These are phyloP conservation scores for Hirtodrosophila cameraria DNA, from an alignment of 2,888 invertebrate genomes.

Conservation along the genomic window DNA sequence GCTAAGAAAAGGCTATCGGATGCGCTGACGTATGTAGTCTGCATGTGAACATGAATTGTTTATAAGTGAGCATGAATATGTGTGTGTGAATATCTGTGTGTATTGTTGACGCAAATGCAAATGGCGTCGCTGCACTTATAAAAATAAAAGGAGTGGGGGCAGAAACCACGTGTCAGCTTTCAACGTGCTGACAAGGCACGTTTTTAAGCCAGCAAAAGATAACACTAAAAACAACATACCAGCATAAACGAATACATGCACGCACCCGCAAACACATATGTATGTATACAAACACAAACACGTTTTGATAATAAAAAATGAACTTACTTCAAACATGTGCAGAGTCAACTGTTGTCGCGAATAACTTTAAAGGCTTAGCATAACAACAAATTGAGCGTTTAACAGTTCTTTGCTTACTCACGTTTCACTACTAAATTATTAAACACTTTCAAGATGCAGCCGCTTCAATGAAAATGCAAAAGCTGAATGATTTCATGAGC, in stretches of 20 bases:
- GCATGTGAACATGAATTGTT: background rate
- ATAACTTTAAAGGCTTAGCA: constrained; percentile 40
- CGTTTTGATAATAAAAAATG: constrained; percentile 18
- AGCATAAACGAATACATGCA: background rate
- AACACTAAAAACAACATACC: constrained; percentile 26
- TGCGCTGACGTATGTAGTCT: constrained; percentile 68
- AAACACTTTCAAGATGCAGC: constrained; percentile 54
- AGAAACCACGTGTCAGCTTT: constrained; percentile 63
- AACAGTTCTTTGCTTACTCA: constrained; percentile 37
- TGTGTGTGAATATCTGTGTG: constrained; percentile 3
- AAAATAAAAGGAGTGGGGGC: constrained; percentile 1
- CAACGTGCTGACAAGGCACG: constrained; percentile 46
- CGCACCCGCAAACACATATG: constrained; percentile 22
- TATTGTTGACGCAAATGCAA: constrained; percentile 71
- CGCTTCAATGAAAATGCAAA: constrained; percentile 69
- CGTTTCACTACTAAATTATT: constrained; percentile 32
- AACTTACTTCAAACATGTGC: constrained; percentile 74
- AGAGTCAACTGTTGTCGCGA: constrained; percentile 48
- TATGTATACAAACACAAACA: too few species aligned
- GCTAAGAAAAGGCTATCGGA: constrained; percentile 28
- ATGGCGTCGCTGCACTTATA: constrained; percentile 62
- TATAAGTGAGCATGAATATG: too few species aligned
- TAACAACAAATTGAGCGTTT: constrained; percentile 26
- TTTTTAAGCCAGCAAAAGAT: constrained; percentile 33
- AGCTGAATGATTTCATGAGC: constrained; percentile 57